Conservation (phyloP, 2,113 vertebrate species). For the Erythrocercus mccallii region DNA sequence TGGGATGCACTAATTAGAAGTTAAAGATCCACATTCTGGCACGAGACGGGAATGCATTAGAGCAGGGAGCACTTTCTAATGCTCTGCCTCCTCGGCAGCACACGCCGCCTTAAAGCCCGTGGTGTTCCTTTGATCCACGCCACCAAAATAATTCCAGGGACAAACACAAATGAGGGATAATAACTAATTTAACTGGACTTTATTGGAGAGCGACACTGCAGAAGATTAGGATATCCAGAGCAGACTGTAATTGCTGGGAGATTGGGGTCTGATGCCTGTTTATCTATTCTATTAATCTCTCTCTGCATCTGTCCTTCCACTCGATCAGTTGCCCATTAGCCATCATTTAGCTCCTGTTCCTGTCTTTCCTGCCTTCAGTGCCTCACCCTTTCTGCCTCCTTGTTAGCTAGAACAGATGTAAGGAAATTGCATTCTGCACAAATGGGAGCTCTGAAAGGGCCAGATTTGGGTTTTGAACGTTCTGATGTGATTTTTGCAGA, state of each 20-base stretch:
- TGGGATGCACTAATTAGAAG: conserved; percentile 58
- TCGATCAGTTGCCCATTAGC: conserved; percentile 34
- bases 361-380: background rate
- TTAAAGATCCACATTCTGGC: conserved; percentile 50
- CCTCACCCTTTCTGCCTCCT: conserved; percentile 33
- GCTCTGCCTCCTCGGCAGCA: conserved; percentile 30
- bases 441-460: background rate
- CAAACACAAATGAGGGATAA: conserved; percentile 55
- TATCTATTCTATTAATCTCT: conserved; percentile 54
- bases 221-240: conserved; percentile 53
- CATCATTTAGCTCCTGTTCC: conserved; percentile 25
- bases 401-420: conserved; percentile 37
- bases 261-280: conserved; percentile 50
- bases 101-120: conserved; percentile 30
- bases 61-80: conserved; percentile 5
- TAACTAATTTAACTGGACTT: conserved; percentile 64
- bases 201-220: conserved; percentile 22
- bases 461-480: background rate
- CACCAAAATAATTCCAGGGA: conserved; percentile 50
- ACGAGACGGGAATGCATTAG: conserved; percentile 13
- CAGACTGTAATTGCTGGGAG: conserved; percentile 44
- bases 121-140: conserved; percentile 47
- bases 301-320: conserved; percentile 51
- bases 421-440: background rate
- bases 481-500: background rate